phyloP scores from a whole-genome alignment of 2,888 invertebrate species.

The Drosophila neoperkinsi region DNA sequence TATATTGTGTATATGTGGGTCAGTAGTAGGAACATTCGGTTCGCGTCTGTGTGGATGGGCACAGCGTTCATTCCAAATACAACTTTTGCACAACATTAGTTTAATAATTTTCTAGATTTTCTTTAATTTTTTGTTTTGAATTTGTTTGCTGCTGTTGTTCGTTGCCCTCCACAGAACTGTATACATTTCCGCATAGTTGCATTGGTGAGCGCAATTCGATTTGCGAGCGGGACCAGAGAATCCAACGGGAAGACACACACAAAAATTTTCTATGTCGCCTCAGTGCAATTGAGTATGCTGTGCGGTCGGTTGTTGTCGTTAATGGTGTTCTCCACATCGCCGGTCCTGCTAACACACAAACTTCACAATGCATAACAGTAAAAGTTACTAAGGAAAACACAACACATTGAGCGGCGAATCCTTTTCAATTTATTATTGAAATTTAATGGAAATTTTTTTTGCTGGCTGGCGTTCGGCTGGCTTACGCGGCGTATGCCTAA shows the following conservation, averaged over 20 bases:
- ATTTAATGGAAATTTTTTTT: constrained; percentile 21
- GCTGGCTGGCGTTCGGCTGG: constrained; percentile 18
- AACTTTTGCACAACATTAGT: constrained; percentile 54
- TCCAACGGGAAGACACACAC: constrained; percentile 55
- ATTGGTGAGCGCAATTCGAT: constrained; percentile 37
- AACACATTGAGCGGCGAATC: background rate
- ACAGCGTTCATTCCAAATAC: constrained; percentile 49
- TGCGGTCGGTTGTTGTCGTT: constrained; percentile 58
- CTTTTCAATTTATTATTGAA: constrained; percentile 5
- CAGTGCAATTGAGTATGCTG: constrained; percentile 82
- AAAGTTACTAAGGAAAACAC: constrained; percentile 2
- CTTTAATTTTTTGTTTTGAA: background rate
- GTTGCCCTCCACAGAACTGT: constrained; percentile 6
- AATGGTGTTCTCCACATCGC: constrained; percentile 39
- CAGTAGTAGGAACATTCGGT: constrained; percentile 81
- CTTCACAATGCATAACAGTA: constrained; percentile 12
- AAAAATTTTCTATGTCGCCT: constrained; percentile 33
- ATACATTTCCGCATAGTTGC: constrained; percentile 60
- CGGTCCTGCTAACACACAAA: constrained; percentile 19
- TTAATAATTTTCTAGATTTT: constrained; percentile 42
- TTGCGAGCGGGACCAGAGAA: constrained; percentile 39
- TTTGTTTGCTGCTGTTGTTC: constrained; percentile 11
- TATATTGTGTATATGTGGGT: constrained; percentile 74
- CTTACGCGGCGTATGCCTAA: constrained; percentile 75
- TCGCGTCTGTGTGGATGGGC: constrained; percentile 61